Evolutionary conservation across 2,797 vertebrate species (phyloP).

Genomic region (Sebastes hubbsi): DNA sequence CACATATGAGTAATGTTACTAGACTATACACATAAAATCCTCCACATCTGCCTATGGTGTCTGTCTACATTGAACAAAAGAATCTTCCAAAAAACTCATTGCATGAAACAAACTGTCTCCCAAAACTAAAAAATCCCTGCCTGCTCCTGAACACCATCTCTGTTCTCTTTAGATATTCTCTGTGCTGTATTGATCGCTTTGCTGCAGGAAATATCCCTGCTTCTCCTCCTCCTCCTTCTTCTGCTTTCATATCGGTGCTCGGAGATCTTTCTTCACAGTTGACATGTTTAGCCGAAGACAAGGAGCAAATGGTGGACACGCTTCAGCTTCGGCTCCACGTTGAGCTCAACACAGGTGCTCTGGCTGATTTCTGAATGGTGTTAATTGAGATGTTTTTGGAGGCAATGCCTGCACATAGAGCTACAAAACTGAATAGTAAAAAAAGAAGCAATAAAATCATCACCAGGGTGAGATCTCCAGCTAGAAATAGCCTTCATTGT

Average conservation of each 20-base stretch:
- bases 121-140: constrained; percentile 11
- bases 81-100: constrained; percentile 5
- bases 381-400: constrained; percentile 40
- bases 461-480: neutral
- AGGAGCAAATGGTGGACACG: constrained; percentile 12
- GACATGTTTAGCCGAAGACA: constrained; percentile 35
- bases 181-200: constrained; percentile 48
- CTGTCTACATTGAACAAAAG: neutral
- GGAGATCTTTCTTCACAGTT: constrained; percentile 36
- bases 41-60: neutral
- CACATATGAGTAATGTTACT: constrained; percentile 1
- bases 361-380: neutral
- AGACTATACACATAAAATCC: neutral
- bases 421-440: neutral
- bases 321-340: constrained; percentile 1
- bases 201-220: constrained; percentile 30
- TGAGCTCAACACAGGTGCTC: constrained; percentile 16
- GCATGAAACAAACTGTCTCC: neutral
- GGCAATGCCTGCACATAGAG: neutral
- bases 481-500: constrained; percentile 39
- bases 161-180: constrained; percentile 41
- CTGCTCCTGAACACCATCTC: constrained; percentile 25
- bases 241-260: constrained; percentile 23
- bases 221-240: constrained; percentile 9
- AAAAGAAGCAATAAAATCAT: constrained; percentile 1